Evolutionary conservation across 2,888 invertebrate species (phyloP).

Genomic region (Margaritifera margaritifera): DNA sequence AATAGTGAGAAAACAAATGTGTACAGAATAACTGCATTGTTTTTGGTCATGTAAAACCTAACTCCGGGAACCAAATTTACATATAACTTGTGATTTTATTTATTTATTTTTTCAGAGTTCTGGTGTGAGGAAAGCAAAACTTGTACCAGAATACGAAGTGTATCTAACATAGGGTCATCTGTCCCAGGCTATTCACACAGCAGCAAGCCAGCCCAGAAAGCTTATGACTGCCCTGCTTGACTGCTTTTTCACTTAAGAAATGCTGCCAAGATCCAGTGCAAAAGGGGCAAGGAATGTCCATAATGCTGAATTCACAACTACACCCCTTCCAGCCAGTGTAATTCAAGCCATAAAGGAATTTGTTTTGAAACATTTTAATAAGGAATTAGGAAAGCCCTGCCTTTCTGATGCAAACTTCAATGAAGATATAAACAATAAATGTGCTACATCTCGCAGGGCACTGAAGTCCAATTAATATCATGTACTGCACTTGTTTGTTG

Average conservation of each 20-base stretch:
- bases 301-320: not conserved
- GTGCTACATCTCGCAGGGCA: not conserved
- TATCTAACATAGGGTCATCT: conserved; percentile 10
- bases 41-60: too few relatives aligned
- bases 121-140: conserved; percentile 7
- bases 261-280: conserved; percentile 12
- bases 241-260: conserved; percentile 7
- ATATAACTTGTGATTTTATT: too few relatives aligned
- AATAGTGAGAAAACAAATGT: too few relatives aligned
- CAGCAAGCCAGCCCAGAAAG: conserved; percentile 6
- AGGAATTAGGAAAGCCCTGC: conserved; percentile 6
- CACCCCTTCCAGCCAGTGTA: conserved; percentile 1
- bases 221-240: conserved; percentile 7
- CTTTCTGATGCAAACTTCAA: conserved; percentile 10
- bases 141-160: conserved; percentile 4
- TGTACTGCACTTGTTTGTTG: too few relatives aligned
- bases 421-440: conserved; percentile 16
- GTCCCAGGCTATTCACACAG: conserved; percentile 6
- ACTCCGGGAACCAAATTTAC: too few relatives aligned
- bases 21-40: too few relatives aligned
- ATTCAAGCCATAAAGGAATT: conserved; percentile 8
- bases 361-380: conserved; percentile 4
- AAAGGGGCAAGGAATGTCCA: conserved; percentile 8
- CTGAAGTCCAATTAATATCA: too few relatives aligned
- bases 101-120: conserved; percentile 15